These are phyloP conservation scores for Cyprinodon diabolis DNA, from an alignment of 2,797 vertebrate species.

Conservation along the genomic window DNA sequence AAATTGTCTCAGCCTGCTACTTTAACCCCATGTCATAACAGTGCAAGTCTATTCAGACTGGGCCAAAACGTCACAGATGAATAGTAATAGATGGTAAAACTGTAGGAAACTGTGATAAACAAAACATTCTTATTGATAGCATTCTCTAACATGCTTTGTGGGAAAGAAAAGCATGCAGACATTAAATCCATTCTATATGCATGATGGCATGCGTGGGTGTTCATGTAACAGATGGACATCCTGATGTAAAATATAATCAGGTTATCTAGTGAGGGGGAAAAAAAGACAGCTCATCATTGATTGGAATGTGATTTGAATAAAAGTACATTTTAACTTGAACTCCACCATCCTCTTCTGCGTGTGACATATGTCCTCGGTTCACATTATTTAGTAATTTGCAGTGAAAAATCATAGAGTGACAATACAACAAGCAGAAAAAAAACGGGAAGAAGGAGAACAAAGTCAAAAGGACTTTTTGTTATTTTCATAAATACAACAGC, in stretches of 20 bases:
- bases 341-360: slow-evolving; percentile 12
- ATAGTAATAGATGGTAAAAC: slow-evolving; percentile 45
- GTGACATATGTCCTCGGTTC: slow-evolving; percentile 46
- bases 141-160: slow-evolving; percentile 25
- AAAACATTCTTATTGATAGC: slow-evolving; percentile 30
- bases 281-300: slow-evolving; percentile 61
- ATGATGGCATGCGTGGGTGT: slow-evolving; percentile 47
- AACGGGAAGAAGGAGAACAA: slow-evolving; percentile 15
- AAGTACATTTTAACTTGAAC: slow-evolving; percentile 52
- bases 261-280: slow-evolving; percentile 64
- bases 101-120: slow-evolving; percentile 32
- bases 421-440: slow-evolving; percentile 20
- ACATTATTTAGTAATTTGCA: slow-evolving; percentile 33
- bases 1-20: slow-evolving; percentile 8
- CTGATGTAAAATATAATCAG: slow-evolving; percentile 75
- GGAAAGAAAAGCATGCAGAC: slow-evolving; percentile 16
- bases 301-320: slow-evolving; percentile 63
- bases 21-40: slow-evolving; percentile 30
- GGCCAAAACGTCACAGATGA: slow-evolving; percentile 38
- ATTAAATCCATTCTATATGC: slow-evolving; percentile 49
- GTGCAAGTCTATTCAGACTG: slow-evolving; percentile 32
- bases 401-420: slow-evolving; percentile 36
- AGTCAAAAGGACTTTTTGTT: slow-evolving; percentile 47
- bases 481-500: slow-evolving; percentile 53
- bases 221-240: slow-evolving; percentile 70